Conservation (phyloP, 1,140 invertebrate genomes). For the Hylyphantes graminicola region DNA sequence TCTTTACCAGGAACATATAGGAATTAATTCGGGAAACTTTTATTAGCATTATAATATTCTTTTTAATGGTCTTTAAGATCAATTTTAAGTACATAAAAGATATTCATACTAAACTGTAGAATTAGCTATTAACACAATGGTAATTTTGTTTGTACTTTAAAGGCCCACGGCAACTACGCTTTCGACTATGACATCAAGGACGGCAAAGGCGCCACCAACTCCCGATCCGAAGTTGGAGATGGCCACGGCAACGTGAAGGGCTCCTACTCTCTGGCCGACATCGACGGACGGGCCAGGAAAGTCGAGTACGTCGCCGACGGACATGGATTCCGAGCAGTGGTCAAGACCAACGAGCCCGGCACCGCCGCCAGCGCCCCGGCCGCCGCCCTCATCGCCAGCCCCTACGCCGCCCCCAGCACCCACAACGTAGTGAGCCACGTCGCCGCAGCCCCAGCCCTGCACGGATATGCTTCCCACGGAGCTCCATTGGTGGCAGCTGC, state of each 20-base stretch:
- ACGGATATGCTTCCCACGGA: neutral
- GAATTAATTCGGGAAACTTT: too few species aligned
- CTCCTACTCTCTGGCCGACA: conserved; percentile 26
- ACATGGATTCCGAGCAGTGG: too few species aligned
- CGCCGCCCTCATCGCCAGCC: conserved; percentile 12
- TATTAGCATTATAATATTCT: too few species aligned
- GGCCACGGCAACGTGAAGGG: too few species aligned
- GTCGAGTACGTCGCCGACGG: conserved; percentile 54
- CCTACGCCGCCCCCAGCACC: conserved; percentile 25
- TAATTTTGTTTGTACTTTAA: conserved; percentile 49
- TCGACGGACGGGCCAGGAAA: conserved; percentile 28
- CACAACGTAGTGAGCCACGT: conserved; percentile 25
- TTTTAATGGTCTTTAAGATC: too few species aligned
- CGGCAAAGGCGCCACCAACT: conserved; percentile 22
- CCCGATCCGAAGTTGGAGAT: too few species aligned
- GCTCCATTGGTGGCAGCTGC: conserved; percentile 12
- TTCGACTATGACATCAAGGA: conserved; percentile 50
- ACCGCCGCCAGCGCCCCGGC: neutral
- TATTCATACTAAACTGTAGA: too few species aligned
- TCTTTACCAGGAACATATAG: too few species aligned
- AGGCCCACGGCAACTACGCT: conserved; percentile 52
- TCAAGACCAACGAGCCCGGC: too few species aligned
- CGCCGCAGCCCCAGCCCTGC: conserved; percentile 13
- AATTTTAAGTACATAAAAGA: too few species aligned
- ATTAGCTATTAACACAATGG: neutral